Conservation (phyloP, 2,113 vertebrate species). For the Charina bottae region DNA sequence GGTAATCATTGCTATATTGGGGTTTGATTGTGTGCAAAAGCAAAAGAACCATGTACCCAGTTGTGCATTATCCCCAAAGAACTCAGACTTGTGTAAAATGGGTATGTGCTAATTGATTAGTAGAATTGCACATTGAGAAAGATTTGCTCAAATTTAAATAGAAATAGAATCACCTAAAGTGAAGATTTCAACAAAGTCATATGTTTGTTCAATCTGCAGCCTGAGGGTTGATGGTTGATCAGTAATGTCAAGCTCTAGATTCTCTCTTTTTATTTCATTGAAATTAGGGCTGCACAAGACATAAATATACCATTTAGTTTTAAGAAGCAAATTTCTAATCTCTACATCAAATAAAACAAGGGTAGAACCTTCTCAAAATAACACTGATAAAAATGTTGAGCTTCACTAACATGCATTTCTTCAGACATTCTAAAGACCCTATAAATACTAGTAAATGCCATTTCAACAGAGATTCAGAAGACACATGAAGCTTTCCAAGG, state of each 20-base stretch:
- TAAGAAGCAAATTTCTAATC: not conserved
- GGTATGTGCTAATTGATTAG: not conserved
- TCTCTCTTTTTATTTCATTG: not conserved
- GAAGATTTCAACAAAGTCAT: not conserved
- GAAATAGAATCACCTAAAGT: not conserved
- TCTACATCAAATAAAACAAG: not conserved
- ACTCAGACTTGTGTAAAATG: not conserved
- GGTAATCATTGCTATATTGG: not conserved
- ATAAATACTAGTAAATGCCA: not conserved
- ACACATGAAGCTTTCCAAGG: not conserved
- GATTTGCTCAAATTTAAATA: not conserved
- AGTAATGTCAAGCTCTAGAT: not conserved
- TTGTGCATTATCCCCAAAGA: not conserved
- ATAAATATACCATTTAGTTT: not conserved
- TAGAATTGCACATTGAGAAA: not conserved
- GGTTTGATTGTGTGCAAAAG: not conserved
- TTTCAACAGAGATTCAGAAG: not conserved
- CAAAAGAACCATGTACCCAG: not conserved
- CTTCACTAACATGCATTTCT: not conserved
- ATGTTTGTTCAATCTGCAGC: not conserved
- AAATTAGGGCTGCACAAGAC: not conserved
- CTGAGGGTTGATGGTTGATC: not conserved
- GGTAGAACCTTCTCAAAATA: too few species aligned
- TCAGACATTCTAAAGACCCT: not conserved
- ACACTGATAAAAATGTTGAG: too few species aligned